Evolutionary conservation across 1,140 invertebrate species (phyloP).

Genomic region (Lanistes nyassanus): DNA sequence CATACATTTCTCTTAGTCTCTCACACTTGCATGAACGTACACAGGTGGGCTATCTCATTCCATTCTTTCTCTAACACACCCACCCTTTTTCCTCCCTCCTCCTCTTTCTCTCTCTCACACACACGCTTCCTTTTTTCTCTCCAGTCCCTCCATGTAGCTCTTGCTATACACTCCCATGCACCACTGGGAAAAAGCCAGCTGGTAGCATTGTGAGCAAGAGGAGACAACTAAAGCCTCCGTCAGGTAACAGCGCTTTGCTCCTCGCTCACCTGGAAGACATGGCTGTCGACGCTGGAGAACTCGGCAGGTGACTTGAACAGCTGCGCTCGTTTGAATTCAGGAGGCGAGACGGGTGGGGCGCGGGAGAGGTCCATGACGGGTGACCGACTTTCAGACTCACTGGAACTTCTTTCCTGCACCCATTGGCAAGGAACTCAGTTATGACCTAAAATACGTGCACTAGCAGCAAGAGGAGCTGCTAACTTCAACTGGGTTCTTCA

Average conservation of each 20-base stretch:
- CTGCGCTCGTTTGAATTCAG: conserved; percentile 55
- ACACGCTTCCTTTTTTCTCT: not conserved
- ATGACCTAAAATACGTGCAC: not conserved
- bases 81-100: not conserved
- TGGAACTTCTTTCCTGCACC: conserved; percentile 34
- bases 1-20: not conserved
- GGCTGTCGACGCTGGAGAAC: conserved; percentile 55
- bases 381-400: conserved; percentile 41
- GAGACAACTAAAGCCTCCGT: no score
- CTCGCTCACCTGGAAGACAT: conserved; percentile 52
- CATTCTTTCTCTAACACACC: not conserved
- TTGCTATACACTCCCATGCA: not conserved
- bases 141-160: not conserved
- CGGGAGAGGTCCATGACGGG: conserved; percentile 43
- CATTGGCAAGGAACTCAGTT: not conserved
- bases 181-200: no score
- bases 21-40: no score
- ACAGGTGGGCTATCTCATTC: not conserved
- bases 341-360: conserved; percentile 48
- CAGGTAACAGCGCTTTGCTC: no score
- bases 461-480: no score
- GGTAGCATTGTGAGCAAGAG: no score
- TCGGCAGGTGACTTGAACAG: conserved; percentile 55
- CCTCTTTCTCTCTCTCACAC: not conserved
- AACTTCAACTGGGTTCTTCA: no score